A percentile compares a stretch with the other conserved stretches of the same genome.
These are phyloP conservation scores for Chrysomallon squamiferum DNA, from an alignment of 1,140 invertebrate genomes.

Conservation along the genomic window DNA sequence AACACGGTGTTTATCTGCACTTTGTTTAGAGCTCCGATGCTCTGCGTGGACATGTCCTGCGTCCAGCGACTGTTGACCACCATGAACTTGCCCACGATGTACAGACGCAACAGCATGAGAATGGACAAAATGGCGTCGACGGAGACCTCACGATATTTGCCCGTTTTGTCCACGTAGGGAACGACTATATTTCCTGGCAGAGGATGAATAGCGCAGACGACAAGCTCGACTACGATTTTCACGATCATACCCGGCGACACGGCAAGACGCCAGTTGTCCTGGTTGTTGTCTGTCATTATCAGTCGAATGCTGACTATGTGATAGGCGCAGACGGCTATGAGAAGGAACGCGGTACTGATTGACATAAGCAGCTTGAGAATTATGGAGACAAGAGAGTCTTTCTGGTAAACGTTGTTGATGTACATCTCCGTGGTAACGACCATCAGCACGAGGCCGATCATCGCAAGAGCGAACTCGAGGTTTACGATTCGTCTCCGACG, in stretches of 20 bases:
- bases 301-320: slow-evolving; percentile 48
- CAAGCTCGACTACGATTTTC: slow-evolving; percentile 41
- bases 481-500: slow-evolving; percentile 44
- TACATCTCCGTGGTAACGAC: slow-evolving; percentile 55
- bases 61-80: slow-evolving; percentile 59
- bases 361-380: slow-evolving; percentile 71
- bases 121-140: slow-evolving; percentile 59
- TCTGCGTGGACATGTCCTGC: slow-evolving; percentile 59
- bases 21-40: slow-evolving; percentile 60
- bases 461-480: slow-evolving; percentile 42
- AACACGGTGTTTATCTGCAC: slow-evolving; percentile 61
- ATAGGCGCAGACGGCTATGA: slow-evolving; percentile 45
- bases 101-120: slow-evolving; percentile 60
- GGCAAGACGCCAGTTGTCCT: slow-evolving; percentile 32
- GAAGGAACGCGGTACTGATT: slow-evolving; percentile 50
- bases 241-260: slow-evolving; percentile 13
- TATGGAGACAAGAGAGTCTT: slow-evolving; percentile 31
- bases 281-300: slow-evolving; percentile 38
- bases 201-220: slow-evolving; percentile 52
- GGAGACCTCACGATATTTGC: slow-evolving; percentile 28
- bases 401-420: slow-evolving; percentile 23
- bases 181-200: slow-evolving; percentile 47
- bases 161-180: slow-evolving; percentile 20
- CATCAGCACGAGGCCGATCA: slow-evolving; percentile 58
- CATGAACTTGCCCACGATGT: slow-evolving; percentile 55